Percentiles rank a stretch among this genome's conserved stretches.
Evolutionary conservation across 64 coral and sea anemone genomes (phyloP).

Genomic region (Porites australiensis): DNA sequence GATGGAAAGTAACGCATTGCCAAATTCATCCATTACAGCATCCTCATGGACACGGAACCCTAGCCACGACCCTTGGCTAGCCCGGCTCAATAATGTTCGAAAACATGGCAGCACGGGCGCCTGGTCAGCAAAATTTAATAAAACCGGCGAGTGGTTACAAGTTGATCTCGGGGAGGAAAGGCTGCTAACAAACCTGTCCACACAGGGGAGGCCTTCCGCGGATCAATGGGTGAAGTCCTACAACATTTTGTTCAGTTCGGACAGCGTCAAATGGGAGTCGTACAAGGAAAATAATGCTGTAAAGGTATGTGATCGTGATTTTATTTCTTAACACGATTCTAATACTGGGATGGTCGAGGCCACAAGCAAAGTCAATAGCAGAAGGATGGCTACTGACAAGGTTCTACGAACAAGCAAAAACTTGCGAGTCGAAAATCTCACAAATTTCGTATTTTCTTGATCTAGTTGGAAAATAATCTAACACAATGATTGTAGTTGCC

Average conservation of each 20-base stretch:
- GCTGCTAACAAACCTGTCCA: not conserved
- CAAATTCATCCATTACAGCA: not conserved
- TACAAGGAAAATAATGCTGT: not conserved
- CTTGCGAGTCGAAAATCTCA: too few species aligned
- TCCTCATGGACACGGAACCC: not conserved
- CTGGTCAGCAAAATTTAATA: not conserved
- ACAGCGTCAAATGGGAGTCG: not conserved
- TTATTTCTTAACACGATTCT: too few species aligned
- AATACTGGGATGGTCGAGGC: too few species aligned
- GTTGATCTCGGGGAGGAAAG: not conserved
- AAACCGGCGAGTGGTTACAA: not conserved
- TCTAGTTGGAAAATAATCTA: too few species aligned
- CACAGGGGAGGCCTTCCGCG: not conserved
- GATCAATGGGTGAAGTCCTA: not conserved
- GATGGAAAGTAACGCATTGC: not conserved
- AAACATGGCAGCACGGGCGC: not conserved
- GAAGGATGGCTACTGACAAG: too few species aligned
- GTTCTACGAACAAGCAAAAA: too few species aligned
- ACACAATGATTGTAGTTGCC: too few species aligned
- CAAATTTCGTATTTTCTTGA: too few species aligned
- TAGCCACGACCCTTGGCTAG: not conserved
- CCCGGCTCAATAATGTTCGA: not conserved
- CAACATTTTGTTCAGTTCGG: conserved; percentile 5
- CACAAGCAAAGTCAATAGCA: too few species aligned
- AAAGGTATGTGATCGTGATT: not conserved